Evolutionary conservation across 2,113 vertebrate genomes (phyloP).

Genomic region (Catharus bicknelli): DNA sequence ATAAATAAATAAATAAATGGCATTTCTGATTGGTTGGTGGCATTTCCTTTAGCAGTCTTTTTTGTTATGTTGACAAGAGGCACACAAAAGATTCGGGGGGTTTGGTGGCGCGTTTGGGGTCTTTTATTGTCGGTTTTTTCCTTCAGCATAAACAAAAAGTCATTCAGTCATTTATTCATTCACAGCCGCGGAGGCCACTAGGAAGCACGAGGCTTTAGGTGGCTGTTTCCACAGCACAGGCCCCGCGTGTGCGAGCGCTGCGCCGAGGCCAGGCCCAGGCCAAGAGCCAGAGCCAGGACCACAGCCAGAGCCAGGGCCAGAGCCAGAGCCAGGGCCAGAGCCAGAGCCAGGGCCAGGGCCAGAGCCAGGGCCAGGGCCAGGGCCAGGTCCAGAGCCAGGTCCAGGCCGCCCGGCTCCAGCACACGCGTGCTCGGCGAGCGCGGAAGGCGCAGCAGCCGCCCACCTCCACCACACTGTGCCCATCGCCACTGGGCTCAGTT

Average conservation of each 20-base stretch:
- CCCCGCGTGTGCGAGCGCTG: accelerated
- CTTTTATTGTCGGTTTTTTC: neutral
- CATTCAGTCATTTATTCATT: neutral
- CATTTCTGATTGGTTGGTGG: neutral
- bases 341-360: no score
- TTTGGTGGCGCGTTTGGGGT: accelerated
- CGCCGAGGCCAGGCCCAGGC: no score
- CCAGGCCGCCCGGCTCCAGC: neutral
- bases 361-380: no score
- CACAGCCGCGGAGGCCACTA: neutral
- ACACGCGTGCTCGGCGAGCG: neutral
- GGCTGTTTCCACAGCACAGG: no score
- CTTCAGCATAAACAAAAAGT: neutral
- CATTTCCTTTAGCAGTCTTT: neutral
- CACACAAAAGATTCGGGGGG: accelerated
- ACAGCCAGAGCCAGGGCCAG: no score
- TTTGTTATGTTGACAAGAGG: neutral
- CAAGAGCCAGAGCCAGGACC: no score
- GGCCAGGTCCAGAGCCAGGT: no score
- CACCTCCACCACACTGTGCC: accelerated
- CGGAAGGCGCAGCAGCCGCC: neutral
- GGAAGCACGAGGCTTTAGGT: neutral
- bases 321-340: no score
- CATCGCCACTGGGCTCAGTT: neutral
- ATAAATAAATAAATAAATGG: no score